Base-by-base conservation (phyloP, 1,140 invertebrate genomes). In the Sinonovacula constricta region DNA sequence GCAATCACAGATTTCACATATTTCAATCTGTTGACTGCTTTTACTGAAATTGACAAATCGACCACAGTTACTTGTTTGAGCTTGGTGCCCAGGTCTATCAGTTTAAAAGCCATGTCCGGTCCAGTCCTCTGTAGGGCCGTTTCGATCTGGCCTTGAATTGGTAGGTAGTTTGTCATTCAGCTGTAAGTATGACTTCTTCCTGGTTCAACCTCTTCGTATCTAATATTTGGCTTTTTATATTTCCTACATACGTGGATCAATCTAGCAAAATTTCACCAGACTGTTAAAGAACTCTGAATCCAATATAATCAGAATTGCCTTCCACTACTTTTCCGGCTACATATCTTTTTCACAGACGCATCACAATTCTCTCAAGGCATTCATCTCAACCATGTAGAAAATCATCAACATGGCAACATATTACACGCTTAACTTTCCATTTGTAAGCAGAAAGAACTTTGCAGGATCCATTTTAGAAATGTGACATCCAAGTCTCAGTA, bases 391-490 rank as follows among this genome's bases (percentile, higher is more conserved):
- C 66, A 68, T 68, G 66, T 0, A 68, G 51, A 68, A 68, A 68
- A 68, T 68, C 66, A 54, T 68, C 66, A 68, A 68, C 66, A 54
- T 68, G 66, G 30, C 66, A 68, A 68, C 66, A 68, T 54, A 68
- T 68, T 22, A 70, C 59, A 22, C 67, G 18, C 51, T 70, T 24
- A 70, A 54, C 30, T 70, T 70, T 53, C 51, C 67, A 28, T 54
- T 54, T 56, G 67, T 70, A 54, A 57, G 67, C 67, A 70, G 34
- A 57, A 56, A 57, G 67, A 70, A 70, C 51, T n/a, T n/a, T n/a
- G n/a, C n/a, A n/a, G n/a, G n/a, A n/a, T n/a, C n/a, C n/a, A n/a
- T n/a, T n/a, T n/a, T 49, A 24, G 65, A 67, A 49, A 67, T 67
- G 22, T 67, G 34, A 51, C 65, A 67, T 33, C 45, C 66, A 18